phyloP scores from a whole-genome alignment of 2,113 vertebrate species.

The Labeo catla region DNA sequence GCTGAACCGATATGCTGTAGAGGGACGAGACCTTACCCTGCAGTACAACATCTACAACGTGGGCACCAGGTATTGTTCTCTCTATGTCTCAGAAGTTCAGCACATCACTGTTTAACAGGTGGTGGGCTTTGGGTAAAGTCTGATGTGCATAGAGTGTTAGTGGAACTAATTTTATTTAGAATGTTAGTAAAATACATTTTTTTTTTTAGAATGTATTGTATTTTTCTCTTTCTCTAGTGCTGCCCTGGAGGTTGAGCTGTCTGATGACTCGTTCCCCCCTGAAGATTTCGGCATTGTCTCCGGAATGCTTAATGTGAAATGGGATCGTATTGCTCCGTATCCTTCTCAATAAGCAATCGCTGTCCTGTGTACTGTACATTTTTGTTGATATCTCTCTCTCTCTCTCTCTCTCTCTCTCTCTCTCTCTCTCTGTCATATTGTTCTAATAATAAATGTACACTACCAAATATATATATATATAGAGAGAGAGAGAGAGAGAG shows the following conservation, averaged over 20 bases:
- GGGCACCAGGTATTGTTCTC: constrained; percentile 84
- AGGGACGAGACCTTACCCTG: constrained; percentile 91
- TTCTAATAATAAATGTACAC: no score
- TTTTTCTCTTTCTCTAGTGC: constrained; percentile 73
- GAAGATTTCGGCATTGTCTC: constrained; percentile 97
- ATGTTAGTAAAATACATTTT: background rate
- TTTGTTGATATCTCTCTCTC: no score
- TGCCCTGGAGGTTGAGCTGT: constrained; percentile 92
- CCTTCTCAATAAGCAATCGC: constrained; percentile 67
- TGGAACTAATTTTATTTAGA: background rate
- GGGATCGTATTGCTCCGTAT: constrained; percentile 98
- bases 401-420: no score
- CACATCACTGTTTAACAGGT: background rate
- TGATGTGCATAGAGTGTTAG: no score
- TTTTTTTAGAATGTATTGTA: no score
- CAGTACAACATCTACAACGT: constrained; percentile 98
- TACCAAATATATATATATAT: no score
- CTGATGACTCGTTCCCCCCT: constrained; percentile 94
- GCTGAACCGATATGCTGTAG: constrained; percentile 92
- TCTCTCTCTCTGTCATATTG: no score
- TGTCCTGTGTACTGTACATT: background rate
- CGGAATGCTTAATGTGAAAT: constrained; percentile 95
- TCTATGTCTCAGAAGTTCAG: background rate
- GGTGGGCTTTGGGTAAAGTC: background rate
- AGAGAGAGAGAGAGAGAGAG: no score